These are phyloP conservation scores for Pelodiscus sinensis DNA, from an alignment of 2,113 vertebrate genomes.

Conservation along the genomic window DNA sequence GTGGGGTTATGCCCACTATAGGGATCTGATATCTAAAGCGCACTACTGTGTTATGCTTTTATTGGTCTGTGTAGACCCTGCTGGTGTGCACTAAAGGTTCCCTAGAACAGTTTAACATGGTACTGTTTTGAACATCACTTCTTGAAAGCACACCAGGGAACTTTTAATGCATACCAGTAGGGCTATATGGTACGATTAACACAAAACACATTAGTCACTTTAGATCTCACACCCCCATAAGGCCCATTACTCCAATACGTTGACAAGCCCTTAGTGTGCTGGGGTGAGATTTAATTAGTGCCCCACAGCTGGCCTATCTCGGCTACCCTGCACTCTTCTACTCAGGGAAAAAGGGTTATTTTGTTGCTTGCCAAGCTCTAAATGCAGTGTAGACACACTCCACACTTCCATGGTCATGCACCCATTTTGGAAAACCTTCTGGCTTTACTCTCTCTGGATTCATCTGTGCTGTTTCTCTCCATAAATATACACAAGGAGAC, in stretches of 20 bases:
- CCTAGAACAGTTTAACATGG: neutral
- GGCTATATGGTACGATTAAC: neutral
- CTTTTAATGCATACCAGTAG: neutral
- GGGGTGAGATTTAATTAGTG: neutral
- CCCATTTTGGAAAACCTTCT: neutral
- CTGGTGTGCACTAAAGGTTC: neutral
- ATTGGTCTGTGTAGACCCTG: neutral
- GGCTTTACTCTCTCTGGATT: neutral
- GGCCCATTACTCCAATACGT: neutral
- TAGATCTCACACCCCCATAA: neutral
- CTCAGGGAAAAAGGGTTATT: neutral
- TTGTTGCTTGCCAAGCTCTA: neutral
- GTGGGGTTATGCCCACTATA: neutral
- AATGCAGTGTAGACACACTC: neutral
- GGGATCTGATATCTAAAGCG: neutral
- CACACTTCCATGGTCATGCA: neutral
- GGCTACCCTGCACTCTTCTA: neutral
- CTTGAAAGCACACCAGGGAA: neutral
- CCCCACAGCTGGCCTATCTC: neutral
- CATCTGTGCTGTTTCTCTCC: conserved; percentile 21
- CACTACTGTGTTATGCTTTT: neutral
- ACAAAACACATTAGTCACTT: neutral
- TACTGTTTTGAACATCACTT: neutral
- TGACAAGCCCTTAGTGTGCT: neutral
- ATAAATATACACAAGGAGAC: conserved; percentile 12